These are phyloP conservation scores for Calephelis virginiensis DNA, from an alignment of 1,140 invertebrate genomes.

Conservation along the genomic window DNA sequence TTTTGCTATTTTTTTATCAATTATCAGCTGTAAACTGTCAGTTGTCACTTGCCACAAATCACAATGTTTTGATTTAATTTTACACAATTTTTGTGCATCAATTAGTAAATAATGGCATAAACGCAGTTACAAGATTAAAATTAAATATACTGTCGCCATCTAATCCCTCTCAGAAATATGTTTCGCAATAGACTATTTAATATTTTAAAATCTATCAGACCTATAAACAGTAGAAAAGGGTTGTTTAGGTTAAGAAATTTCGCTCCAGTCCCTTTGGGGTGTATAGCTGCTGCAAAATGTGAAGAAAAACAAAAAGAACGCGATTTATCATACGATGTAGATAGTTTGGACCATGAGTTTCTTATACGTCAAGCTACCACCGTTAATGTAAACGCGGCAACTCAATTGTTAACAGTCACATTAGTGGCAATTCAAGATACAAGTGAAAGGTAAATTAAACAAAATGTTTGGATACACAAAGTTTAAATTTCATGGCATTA, in stretches of 20 bases:
- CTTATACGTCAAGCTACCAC: conserved; percentile 73
- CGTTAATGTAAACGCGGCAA: conserved; percentile 72
- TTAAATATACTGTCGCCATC: background rate
- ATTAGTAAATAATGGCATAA: too few relatives aligned
- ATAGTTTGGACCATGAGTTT: conserved; percentile 62
- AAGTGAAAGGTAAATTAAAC: conserved; percentile 58
- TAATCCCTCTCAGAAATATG: background rate
- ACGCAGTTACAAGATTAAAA: too few relatives aligned
- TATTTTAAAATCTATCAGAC: background rate
- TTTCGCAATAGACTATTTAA: background rate
- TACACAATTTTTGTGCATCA: too few relatives aligned
- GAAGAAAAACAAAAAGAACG: background rate
- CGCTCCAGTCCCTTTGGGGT: conserved; percentile 4
- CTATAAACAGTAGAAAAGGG: background rate
- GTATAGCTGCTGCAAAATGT: background rate
- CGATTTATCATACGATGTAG: background rate
- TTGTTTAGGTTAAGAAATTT: background rate
- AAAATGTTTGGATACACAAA: too few relatives aligned
- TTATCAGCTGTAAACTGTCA: too few relatives aligned
- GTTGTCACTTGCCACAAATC: too few relatives aligned
- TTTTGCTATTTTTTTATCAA: too few relatives aligned
- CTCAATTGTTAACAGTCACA: conserved; percentile 71
- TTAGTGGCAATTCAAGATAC: conserved; percentile 75
- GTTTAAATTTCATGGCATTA: too few relatives aligned
- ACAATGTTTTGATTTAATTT: too few relatives aligned